These are phyloP conservation scores for Cheilosia variabilis DNA, from an alignment of 2,888 invertebrate species.

Conservation along the genomic window DNA sequence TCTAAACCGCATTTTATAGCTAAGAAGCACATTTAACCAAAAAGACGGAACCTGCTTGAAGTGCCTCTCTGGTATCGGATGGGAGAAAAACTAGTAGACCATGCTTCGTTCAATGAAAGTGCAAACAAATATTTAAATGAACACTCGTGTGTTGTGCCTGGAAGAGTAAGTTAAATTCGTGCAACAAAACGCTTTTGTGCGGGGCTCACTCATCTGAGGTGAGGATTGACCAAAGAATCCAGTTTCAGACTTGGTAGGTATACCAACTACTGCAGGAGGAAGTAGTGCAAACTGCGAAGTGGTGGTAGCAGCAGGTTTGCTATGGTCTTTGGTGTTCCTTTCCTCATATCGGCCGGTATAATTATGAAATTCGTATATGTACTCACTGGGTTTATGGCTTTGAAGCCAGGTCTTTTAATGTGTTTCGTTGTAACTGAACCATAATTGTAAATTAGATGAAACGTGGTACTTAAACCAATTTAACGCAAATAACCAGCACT, in stretches of 20 bases:
- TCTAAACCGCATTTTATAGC: slow-evolving; percentile 69
- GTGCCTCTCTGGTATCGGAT: slow-evolving; percentile 50
- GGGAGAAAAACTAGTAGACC: slow-evolving; percentile 73
- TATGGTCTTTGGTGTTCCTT: slow-evolving; percentile 36
- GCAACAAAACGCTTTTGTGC: slow-evolving; percentile 54
- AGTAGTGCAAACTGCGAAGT: slow-evolving; percentile 54
- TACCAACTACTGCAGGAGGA: slow-evolving; percentile 21
- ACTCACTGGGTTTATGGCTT: slow-evolving; percentile 40
- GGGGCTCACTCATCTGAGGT: slow-evolving; percentile 51
- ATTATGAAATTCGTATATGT: slow-evolving; percentile 51
- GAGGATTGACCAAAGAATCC: slow-evolving; percentile 61
- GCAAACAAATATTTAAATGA: slow-evolving; percentile 58
- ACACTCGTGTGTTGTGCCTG: slow-evolving; percentile 43
- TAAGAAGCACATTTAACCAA: slow-evolving; percentile 66
- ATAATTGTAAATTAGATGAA: slow-evolving; percentile 5
- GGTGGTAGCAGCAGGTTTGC: slow-evolving; percentile 30
- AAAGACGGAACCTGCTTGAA: slow-evolving; percentile 67
- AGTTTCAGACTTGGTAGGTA: slow-evolving; percentile 44
- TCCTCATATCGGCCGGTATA: slow-evolving; percentile 60
- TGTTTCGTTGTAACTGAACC: slow-evolving; percentile 16
- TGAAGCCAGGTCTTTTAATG: slow-evolving; percentile 18
- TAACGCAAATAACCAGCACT: no score
- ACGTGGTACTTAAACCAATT: background rate
- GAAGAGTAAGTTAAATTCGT: slow-evolving; percentile 56
- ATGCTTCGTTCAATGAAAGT: slow-evolving; percentile 70